Evolutionary conservation across 2,113 vertebrate genomes (phyloP), one percentile per base, ranked within the genome.

Genomic region (Bungarus multicinctus): DNA sequence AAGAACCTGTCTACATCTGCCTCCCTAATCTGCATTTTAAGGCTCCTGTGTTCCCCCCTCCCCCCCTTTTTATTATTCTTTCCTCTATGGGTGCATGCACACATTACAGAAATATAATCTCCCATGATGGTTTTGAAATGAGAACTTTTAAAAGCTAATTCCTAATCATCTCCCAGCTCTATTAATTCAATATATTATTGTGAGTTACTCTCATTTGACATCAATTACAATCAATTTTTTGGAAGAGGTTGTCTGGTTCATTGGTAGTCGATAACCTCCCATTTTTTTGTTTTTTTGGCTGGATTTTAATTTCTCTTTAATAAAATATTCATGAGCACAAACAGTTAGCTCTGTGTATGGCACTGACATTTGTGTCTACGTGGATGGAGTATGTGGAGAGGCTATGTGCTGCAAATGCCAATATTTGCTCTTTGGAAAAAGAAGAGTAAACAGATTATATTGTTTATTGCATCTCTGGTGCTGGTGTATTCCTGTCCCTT

Each of bases 301-400:
- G 74, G 54, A 58, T 90, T 94, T 90, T 74, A 89, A 92, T 91
- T 94, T 90, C 81, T 43, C 90, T 53, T 43, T 55, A 53, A 91
- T 93, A 47, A 87, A 92, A 64, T 92, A 92, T 94, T 94, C 90
- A 89, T 89, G 55, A 53, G 54, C 34, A 64, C 54, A 60, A 60
- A 52, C 45, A 27, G 50, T 86, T 60, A 34, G 85, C 64, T 16
- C 2, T 23, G 81, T 94, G 43, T 90, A 3, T 50, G 81, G 27
- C 69, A 55, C 92, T 58, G 64, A 93, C 92, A 0, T 27, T 45
- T 90, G 18, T 25, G 9, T 93, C 39, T 91, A 50, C 7, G 0
- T 88, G 45, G 2, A 57, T 64, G 23, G 10, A 47, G 60, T 39
- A 30, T 8, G 27, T 30, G 12, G 85, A 25, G 20, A 14, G 27